Conservation (phyloP, 2,888 invertebrate genomes). For the Heterodera filipjevi region DNA sequence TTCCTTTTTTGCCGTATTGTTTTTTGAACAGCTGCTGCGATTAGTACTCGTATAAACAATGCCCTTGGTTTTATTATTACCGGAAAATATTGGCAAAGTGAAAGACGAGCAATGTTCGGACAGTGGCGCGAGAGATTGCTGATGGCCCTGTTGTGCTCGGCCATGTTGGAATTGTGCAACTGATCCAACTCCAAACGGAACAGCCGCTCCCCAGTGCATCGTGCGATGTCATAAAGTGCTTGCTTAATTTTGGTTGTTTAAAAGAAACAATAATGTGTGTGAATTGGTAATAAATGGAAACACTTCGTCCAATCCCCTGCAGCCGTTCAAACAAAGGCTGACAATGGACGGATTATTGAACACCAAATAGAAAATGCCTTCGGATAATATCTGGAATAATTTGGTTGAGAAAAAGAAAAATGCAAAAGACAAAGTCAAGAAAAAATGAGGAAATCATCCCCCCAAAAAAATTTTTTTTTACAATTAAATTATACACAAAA, state of each 20-base stretch:
- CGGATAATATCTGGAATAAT: constrained; percentile 49
- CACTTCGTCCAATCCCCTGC: constrained; percentile 56
- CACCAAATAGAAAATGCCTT: constrained; percentile 53
- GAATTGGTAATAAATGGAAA: too few relatives aligned
- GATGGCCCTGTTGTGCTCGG: constrained; percentile 56
- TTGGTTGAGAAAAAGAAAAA: too few relatives aligned
- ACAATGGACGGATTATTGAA: constrained; percentile 54
- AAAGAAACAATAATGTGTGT: too few relatives aligned
- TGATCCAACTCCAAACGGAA: constrained; percentile 61
- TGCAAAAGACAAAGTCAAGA: too few relatives aligned
- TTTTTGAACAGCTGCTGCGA: too few relatives aligned
- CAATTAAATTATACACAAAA: neutral
- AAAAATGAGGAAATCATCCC: too few relatives aligned
- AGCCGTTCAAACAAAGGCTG: constrained; percentile 60
- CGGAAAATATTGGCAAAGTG: constrained; percentile 62
- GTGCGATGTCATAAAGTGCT: constrained; percentile 61
- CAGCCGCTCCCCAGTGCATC: constrained; percentile 55
- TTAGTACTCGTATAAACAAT: too few relatives aligned
- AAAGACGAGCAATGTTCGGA: constrained; percentile 59
- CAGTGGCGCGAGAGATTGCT: constrained; percentile 55
- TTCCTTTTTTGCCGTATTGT: too few relatives aligned
- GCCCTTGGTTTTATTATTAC: too few relatives aligned
- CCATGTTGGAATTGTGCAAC: constrained; percentile 50
- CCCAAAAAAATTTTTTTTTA: constrained; percentile 2
- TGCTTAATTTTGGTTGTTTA: too few relatives aligned